Conservation (phyloP, 2,797 vertebrate species). For the Nasua narica region DNA sequence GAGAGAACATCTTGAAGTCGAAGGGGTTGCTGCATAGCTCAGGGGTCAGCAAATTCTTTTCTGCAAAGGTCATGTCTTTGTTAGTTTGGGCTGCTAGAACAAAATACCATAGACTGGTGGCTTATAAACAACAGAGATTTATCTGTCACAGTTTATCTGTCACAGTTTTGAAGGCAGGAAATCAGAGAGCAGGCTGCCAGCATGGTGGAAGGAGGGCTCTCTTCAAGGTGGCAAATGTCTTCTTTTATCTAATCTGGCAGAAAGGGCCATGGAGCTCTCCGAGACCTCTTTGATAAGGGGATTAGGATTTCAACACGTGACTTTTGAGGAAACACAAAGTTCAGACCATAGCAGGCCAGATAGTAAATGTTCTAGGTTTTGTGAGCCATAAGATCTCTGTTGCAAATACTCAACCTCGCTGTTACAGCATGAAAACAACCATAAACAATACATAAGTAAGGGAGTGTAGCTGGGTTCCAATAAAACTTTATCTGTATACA, state of each 20-base stretch:
- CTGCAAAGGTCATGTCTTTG: background rate
- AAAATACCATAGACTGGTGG: background rate
- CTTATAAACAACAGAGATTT: background rate
- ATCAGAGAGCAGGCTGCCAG: background rate
- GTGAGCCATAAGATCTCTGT: background rate
- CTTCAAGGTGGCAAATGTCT: background rate
- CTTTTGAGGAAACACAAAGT: background rate
- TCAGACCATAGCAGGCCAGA: background rate
- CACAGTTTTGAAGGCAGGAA: background rate
- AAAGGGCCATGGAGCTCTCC: background rate
- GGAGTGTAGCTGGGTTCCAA: background rate
- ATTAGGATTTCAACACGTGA: background rate
- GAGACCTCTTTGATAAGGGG: background rate
- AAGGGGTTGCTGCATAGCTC: background rate
- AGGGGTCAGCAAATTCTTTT: background rate
- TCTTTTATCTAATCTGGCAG: background rate
- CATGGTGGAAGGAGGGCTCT: background rate
- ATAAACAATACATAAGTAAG: background rate
- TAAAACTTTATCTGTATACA: background rate
- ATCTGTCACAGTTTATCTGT: background rate
- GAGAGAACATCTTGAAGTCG: background rate
- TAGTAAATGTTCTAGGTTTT: background rate
- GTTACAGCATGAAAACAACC: background rate
- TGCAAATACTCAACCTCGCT: background rate
- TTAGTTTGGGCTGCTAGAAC: background rate